Base-by-base conservation (phyloP, 1,140 invertebrate species). In the Portunus trituberculatus region DNA sequence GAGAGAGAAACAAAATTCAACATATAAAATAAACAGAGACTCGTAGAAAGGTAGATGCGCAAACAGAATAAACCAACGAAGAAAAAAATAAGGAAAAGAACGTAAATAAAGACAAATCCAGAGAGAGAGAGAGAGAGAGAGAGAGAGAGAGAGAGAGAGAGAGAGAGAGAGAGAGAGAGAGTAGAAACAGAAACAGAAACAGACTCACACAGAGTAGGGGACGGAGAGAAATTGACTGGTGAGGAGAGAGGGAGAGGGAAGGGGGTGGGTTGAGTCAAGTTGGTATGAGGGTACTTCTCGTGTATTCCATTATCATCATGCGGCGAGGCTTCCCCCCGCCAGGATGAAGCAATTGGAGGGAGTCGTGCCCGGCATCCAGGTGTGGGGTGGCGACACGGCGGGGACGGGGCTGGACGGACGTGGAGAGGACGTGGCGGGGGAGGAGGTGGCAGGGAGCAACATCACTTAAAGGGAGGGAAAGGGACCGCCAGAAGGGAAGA, bases 131-230 rank as follows among this genome's bases (percentile, higher is more conserved):
- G 67, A 76, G 67, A 76, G 67, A 76, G 67, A 76, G 67, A 76
- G 67, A 76, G 67, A 76, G 67, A 76, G 67, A 76, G 67, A 76
- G 67, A 76, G 67, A 76, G 67, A 76, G 67, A 76, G 67, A 76
- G 67, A 76, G 67, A 76, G 67, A 76, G 67, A 76, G 67, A 76
- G 67, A 76, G 67, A 76, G 67, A 76, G 52, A 59, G 52, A 76
- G 25, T 6, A 52, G 48, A 52, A 14, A 52, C 6, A 52, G 48
- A 52, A 14, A 14, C 6, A 52, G 48, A 76, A 20, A 76, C 3
- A 76, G 59, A n/a, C n/a, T n/a, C n/a, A n/a, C 10, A 3, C 7
- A 20, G 6, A 7, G n/a, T 1, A 76, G 52, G 20, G 52, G 52
- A 59, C 1, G 39, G 39, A 6, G 52, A 59, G 16, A 20, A 59